Base-by-base conservation (phyloP, 2,113 vertebrate genomes). In the Nansenia antarctica region DNA sequence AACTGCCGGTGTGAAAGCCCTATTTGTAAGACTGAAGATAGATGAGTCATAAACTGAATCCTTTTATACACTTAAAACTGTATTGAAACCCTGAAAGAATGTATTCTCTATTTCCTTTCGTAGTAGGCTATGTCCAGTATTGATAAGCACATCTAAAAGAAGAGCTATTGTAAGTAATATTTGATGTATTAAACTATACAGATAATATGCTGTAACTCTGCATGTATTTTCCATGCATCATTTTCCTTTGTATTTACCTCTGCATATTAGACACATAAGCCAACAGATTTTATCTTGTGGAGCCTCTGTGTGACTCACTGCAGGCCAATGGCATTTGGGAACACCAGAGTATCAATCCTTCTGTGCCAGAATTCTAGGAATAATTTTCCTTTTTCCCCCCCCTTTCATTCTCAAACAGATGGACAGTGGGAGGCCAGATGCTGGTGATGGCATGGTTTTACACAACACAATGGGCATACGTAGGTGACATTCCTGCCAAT, bases 281-380 rank as follows among this genome's bases (percentile, higher is more conserved):
- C 54, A 58, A 15, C 54, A n/a, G 2, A 31, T 31, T 18, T 58
- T 14, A 30, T 31, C 6, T 6, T 30, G 11, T 11, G 4, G 54
- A 30, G 27, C 0, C 26, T 29, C 34, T 37, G 2, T 34, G 58
- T 60, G 31, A 35, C 20, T 61, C 32, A 61, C 45, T 5, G 22
- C 54, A 53, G 62, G 55, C 60, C 62, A 64, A 54, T 60, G 54
- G 29, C 39, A 37, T 26, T 69, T 42, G n/a, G 32, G 37, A 70
- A 65, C 69, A 32, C 42, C 59, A 60, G 55, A 59, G 15, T 70
- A 34, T 15, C 6, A 59, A 47, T 49, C 18, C 2, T 9, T 64
- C 27, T 69, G 53, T 75, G 54, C 73, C 73, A 70, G 52, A 60
- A 39, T 27, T 58, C 65, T 77, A 65, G 62, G 18, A 77, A 68